These are phyloP conservation scores for Oxygymnocypris stewartii DNA, from an alignment of 2,113 vertebrate genomes.

Conservation along the genomic window DNA sequence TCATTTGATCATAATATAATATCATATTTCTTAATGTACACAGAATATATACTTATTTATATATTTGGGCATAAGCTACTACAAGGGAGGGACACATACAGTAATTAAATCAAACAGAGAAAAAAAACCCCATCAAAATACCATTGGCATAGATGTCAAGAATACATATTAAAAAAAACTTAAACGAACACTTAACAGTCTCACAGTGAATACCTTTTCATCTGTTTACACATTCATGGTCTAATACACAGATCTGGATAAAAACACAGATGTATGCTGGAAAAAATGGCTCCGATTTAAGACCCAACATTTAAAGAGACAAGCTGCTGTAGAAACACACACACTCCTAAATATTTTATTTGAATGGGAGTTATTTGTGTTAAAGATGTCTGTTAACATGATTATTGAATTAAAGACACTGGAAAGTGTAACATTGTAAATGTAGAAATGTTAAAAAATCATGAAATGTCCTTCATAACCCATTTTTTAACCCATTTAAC, in stretches of 20 bases:
- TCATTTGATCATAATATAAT: constrained; percentile 60
- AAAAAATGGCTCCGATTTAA: constrained; percentile 1
- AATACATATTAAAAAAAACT: constrained; percentile 63
- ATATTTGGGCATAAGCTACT: constrained; percentile 82
- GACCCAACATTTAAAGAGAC: constrained; percentile 35
- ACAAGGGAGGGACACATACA: constrained; percentile 63
- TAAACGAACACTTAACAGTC: background rate
- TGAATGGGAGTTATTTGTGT: background rate
- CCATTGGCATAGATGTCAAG: constrained; percentile 79
- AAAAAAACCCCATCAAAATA: constrained; percentile 84
- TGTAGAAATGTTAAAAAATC: background rate
- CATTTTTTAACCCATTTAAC: background rate
- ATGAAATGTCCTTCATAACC: background rate
- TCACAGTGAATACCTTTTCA: constrained; percentile 60
- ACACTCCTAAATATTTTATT: background rate
- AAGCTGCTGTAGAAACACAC: constrained; percentile 23
- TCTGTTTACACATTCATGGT: constrained; percentile 76
- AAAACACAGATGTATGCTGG: constrained; percentile 19
- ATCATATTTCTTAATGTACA: constrained; percentile 65
- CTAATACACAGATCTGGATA: background rate
- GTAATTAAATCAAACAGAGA: constrained; percentile 68
- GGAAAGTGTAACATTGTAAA: background rate
- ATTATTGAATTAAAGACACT: background rate
- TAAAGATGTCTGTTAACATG: background rate
- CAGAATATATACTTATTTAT: constrained; percentile 73